These are phyloP conservation scores for Arge pagana DNA, from an alignment of 2,888 invertebrate species.

Conservation along the genomic window DNA sequence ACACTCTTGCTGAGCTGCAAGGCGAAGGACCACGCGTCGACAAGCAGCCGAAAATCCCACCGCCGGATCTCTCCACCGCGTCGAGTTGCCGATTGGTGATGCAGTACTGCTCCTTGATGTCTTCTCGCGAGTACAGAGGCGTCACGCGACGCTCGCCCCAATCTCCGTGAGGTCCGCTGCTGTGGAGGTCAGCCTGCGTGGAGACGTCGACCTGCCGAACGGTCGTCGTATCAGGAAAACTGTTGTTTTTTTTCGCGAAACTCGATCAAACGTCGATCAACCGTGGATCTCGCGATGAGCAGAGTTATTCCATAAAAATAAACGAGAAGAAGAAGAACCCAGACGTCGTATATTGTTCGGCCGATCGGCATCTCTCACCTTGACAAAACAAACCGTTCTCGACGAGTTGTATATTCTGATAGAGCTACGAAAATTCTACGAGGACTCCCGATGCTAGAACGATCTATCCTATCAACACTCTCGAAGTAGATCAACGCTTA, in stretches of 20 bases:
- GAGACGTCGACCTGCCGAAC: constrained; percentile 55
- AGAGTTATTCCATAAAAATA: too few species aligned
- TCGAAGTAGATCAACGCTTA: too few species aligned
- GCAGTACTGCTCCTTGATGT: constrained; percentile 93
- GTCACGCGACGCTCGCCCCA: constrained; percentile 57
- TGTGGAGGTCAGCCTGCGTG: constrained; percentile 57
- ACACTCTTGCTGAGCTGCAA: constrained; percentile 66
- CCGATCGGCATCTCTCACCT: too few species aligned
- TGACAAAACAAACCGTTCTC: too few species aligned
- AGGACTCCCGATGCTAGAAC: too few species aligned
- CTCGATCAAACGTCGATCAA: too few species aligned
- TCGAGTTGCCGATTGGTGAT: constrained; percentile 89
- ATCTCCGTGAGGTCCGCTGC: constrained; percentile 62
- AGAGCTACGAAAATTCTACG: too few species aligned
- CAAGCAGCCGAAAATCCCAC: constrained; percentile 84
- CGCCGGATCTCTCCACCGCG: constrained; percentile 69
- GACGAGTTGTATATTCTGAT: too few species aligned
- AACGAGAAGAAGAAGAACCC: too few species aligned
- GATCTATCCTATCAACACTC: too few species aligned
- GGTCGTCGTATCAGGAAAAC: constrained; percentile 5
- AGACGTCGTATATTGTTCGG: too few species aligned
- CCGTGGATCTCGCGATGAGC: too few species aligned
- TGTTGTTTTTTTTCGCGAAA: constrained; percentile 2
- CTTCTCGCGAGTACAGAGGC: constrained; percentile 81
- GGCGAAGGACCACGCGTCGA: constrained; percentile 76